A percentile compares a stretch with the other conserved stretches of the same genome.
Evolutionary conservation across 2,113 vertebrate species (phyloP).

Genomic region (Condylura cristata): DNA sequence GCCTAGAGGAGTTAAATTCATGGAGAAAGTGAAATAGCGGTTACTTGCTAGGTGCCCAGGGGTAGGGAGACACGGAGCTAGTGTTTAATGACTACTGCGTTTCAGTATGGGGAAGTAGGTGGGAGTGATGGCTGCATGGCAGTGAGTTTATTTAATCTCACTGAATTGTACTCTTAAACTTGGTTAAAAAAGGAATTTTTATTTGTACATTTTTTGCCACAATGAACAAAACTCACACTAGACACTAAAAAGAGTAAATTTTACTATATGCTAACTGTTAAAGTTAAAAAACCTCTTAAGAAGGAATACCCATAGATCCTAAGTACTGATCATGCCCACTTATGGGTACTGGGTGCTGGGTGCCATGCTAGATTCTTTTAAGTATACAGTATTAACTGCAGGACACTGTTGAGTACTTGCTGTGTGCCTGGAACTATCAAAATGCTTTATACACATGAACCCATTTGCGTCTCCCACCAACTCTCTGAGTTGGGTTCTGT

Average conservation of each 20-base stretch:
- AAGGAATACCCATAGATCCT: background rate
- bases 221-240: background rate
- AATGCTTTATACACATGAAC: background rate
- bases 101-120: background rate
- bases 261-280: background rate
- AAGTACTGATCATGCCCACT: background rate
- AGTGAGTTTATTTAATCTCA: background rate
- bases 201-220: background rate
- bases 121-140: background rate
- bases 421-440: background rate
- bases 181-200: background rate
- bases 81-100: background rate
- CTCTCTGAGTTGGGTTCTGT: background rate
- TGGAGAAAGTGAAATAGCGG: background rate
- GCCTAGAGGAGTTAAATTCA: too few species aligned
- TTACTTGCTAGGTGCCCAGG: too few species aligned
- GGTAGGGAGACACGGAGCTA: background rate
- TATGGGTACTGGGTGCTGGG: background rate
- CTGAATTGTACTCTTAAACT: background rate
- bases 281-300: background rate
- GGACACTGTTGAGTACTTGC: background rate
- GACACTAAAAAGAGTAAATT: background rate
- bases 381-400: background rate
- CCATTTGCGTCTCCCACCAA: background rate
- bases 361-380: background rate